Base-by-base conservation (phyloP, 2,888 invertebrate genomes). In the Xylocampa areola region DNA sequence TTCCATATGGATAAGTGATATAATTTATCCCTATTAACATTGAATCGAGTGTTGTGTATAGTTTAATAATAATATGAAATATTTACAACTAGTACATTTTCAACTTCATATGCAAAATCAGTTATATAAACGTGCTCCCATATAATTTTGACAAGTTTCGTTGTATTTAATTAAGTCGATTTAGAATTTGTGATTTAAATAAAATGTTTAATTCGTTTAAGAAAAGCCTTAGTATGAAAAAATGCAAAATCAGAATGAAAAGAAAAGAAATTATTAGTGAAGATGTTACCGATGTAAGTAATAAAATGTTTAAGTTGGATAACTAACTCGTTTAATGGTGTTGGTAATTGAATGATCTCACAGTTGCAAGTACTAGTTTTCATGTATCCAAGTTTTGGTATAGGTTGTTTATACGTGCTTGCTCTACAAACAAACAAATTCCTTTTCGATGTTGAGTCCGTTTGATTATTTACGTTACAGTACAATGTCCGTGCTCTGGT, bases 381-480 rank as follows among this genome's bases (percentile, higher is more conserved):
- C 61, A 71, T 66, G 70, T 70, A 79, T 78, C 77, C 78, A 80
- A 30, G 21, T 39, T 45, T 54, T 36, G 51, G 35, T 67, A 68
- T 70, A 70, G 68, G 66, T 77, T 79, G 75, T 76, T 68, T 73
- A 60, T 57, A 67, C 67, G 57, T 73, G 57, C 53, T 78, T 83
- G 77, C 73, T 76, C 66, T 78, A 72, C 70, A 87, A 89, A 89
- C 84, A 91, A 90, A 88, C 89, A 86, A 88, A 91, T 90, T 85
- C 89, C 85, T 83, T 81, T 74, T 76, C 74, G 73, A 79, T 83
- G 81, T 84, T 80, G 75, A 77, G 76, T 75, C 68, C 68, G 70
- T 77, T 84, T 85, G 80, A 84, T 86, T 90, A 89, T 90, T 90
- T 89, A 87, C 80, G 77, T 80, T 86, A 79, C 77, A 66, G 73